phyloP scores from a whole-genome alignment of 2,888 invertebrate genomes.

The Formica aserva region DNA sequence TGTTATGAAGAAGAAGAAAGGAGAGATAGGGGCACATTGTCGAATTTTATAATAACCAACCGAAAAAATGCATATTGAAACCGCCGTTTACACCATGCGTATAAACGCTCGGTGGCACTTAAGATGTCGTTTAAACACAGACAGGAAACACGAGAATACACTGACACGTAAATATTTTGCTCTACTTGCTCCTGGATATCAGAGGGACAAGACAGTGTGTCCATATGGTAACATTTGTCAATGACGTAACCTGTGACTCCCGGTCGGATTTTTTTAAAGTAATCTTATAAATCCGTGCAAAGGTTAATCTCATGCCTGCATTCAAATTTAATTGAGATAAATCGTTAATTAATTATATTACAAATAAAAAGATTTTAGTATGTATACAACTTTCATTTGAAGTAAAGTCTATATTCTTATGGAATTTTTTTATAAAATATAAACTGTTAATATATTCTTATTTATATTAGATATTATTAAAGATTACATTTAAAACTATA shows the following conservation, averaged over 20 bases:
- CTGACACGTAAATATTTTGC: slow-evolving; percentile 84
- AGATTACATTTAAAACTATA: too few species aligned
- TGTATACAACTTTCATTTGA: background rate
- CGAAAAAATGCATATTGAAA: slow-evolving; percentile 70
- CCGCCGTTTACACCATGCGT: slow-evolving; percentile 79
- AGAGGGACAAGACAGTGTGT: slow-evolving; percentile 74
- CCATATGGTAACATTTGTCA: slow-evolving; percentile 81
- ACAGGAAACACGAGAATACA: slow-evolving; percentile 85
- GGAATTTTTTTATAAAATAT: background rate
- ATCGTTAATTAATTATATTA: background rate
- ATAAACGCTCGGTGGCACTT: slow-evolving; percentile 84
- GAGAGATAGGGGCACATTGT: slow-evolving; percentile 5
- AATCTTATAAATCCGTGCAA: background rate
- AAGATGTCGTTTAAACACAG: slow-evolving; percentile 85
- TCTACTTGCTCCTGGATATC: slow-evolving; percentile 79
- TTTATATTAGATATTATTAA: background rate
- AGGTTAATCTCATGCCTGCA: background rate
- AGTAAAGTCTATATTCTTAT: background rate
- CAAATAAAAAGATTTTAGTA: background rate
- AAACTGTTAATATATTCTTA: background rate
- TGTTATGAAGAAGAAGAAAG: background rate
- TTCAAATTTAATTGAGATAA: background rate
- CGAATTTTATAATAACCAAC: slow-evolving; percentile 55
- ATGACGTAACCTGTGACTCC: slow-evolving; percentile 71
- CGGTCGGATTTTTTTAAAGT: slow-evolving; percentile 2